Conservation (phyloP, 2,797 vertebrate genomes). For the Hoplostethus mediterraneus region DNA sequence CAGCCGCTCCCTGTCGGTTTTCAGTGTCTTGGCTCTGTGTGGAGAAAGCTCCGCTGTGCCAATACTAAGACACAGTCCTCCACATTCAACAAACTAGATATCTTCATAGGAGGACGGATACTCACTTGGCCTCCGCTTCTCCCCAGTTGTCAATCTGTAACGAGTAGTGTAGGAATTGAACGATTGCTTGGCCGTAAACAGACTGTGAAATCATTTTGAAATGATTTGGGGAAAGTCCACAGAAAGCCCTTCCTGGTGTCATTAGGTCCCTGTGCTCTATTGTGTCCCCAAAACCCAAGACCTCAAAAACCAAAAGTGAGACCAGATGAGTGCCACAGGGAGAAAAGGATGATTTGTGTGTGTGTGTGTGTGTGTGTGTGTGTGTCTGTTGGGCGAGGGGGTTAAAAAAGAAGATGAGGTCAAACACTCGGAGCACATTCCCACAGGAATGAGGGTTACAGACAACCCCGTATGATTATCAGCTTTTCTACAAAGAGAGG, state of each 20-base stretch:
- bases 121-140: neutral
- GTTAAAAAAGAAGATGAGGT: slow-evolving; percentile 61
- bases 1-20: slow-evolving; percentile 35
- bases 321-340: slow-evolving; percentile 69
- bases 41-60: slow-evolving; percentile 21
- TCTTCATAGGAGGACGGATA: neutral
- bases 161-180: neutral
- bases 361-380: slow-evolving; percentile 33
- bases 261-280: slow-evolving; percentile 48
- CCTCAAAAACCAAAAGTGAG: slow-evolving; percentile 75
- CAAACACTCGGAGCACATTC: slow-evolving; percentile 60
- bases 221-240: slow-evolving; percentile 40
- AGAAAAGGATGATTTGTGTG: slow-evolving; percentile 51
- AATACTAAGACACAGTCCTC: slow-evolving; percentile 15
- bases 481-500: slow-evolving; percentile 51
- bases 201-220: neutral
- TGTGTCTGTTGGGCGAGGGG: slow-evolving; percentile 30
- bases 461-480: slow-evolving; percentile 59
- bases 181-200: neutral
- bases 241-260: slow-evolving; percentile 41
- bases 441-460: slow-evolving; percentile 65
- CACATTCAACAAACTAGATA: neutral
- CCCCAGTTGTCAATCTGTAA: neutral
- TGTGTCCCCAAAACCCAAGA: slow-evolving; percentile 60
- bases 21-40: slow-evolving; percentile 29